These are phyloP conservation scores for Hippocampus guttulatus DNA, from an alignment of 2,113 vertebrate genomes.

Conservation along the genomic window DNA sequence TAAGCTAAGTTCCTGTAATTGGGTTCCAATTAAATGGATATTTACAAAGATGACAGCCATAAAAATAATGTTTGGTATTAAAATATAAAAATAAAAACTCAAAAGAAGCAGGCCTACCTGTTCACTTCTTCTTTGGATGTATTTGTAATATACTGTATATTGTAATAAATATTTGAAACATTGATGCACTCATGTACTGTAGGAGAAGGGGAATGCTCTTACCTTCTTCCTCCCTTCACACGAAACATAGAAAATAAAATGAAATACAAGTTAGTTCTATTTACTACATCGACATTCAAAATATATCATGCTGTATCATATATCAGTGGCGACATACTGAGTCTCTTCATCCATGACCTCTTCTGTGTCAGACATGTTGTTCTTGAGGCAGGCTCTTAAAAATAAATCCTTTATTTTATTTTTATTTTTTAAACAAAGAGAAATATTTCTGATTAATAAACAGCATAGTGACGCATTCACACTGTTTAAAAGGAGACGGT, in stretches of 20 bases:
- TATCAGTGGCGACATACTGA: slow-evolving; percentile 57
- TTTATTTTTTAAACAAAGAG: slow-evolving; percentile 34
- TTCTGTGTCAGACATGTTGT: slow-evolving; percentile 71
- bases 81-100: too few relatives aligned
- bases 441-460: slow-evolving; percentile 45
- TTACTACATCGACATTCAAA: background rate
- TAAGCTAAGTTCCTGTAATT: background rate
- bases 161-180: background rate
- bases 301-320: background rate
- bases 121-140: background rate
- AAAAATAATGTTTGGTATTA: too few relatives aligned
- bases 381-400: slow-evolving; percentile 39
- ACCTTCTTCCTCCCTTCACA: slow-evolving; percentile 64
- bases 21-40: background rate
- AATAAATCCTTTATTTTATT: slow-evolving; percentile 36
- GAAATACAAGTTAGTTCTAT: background rate
- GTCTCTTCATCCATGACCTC: slow-evolving; percentile 57
- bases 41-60: background rate
- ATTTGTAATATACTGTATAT: background rate
- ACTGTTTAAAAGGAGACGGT: slow-evolving; percentile 5
- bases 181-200: background rate
- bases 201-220: slow-evolving; percentile 19
- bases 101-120: slow-evolving; percentile 16
- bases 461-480: slow-evolving; percentile 14
- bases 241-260: slow-evolving; percentile 2